phyloP scores from a whole-genome alignment of 1,140 invertebrate genomes.

The Chironomus tepperi region DNA sequence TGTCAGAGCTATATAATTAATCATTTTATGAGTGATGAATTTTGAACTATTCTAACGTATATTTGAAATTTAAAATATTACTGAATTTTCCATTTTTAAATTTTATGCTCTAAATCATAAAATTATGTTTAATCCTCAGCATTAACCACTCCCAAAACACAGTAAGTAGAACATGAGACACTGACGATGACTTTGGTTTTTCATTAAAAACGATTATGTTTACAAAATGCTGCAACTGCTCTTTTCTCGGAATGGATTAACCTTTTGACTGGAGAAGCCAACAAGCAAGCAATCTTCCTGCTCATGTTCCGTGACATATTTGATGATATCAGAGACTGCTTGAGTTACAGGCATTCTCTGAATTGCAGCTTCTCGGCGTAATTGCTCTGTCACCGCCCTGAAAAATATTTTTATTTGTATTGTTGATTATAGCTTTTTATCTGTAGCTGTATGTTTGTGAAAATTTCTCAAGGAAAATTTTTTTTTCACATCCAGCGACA shows the following conservation, averaged over 20 bases:
- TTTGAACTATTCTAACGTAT: no score
- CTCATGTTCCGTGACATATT: constrained; percentile 86
- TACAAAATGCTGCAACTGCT: constrained; percentile 81
- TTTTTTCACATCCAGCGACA: not conserved
- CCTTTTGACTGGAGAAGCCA: constrained; percentile 91
- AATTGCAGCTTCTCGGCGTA: constrained; percentile 82
- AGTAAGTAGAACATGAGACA: no score
- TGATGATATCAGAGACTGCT: constrained; percentile 87
- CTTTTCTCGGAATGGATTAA: constrained; percentile 96
- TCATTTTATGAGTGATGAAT: no score
- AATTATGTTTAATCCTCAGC: no score
- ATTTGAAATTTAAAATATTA: no score
- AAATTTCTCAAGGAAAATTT: not conserved
- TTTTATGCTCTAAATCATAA: no score
- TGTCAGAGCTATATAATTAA: no score
- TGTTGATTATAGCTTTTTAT: not conserved
- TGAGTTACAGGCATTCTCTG: constrained; percentile 78
- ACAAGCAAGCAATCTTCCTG: constrained; percentile 92
- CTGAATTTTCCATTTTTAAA: no score
- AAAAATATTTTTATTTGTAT: not conserved
- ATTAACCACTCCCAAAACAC: no score
- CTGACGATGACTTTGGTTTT: no score
- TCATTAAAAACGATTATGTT: constrained; percentile 29
- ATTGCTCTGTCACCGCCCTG: constrained; percentile 77
- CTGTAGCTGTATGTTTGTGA: not conserved